Conservation (phyloP, 2,888 invertebrate species). For the Limenitis camilla region DNA sequence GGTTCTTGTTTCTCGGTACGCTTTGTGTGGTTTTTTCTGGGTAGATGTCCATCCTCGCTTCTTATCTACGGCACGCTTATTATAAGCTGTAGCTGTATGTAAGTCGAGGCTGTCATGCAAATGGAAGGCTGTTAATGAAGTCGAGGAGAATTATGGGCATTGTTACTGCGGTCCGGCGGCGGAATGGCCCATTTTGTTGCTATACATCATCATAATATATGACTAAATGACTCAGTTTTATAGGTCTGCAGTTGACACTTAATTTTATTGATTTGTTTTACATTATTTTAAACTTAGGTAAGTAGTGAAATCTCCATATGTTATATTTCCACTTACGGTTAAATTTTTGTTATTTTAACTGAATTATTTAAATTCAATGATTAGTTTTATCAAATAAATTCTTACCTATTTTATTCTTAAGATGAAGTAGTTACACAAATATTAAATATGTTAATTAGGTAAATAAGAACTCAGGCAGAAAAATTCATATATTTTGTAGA, state of each 20-base stretch:
- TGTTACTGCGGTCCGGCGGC: slow-evolving; percentile 64
- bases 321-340: too few species aligned
- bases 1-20: slow-evolving; percentile 5
- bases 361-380: too few species aligned
- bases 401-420: too few species aligned
- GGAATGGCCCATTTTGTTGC: slow-evolving; percentile 68
- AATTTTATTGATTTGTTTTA: background rate
- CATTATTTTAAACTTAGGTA: background rate
- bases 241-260: slow-evolving; percentile 36
- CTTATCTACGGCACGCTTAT: slow-evolving; percentile 45
- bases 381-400: too few species aligned
- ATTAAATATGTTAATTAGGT: too few species aligned
- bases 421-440: too few species aligned
- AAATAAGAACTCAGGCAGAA: too few species aligned
- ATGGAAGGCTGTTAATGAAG: slow-evolving; percentile 74
- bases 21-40: slow-evolving; percentile 30
- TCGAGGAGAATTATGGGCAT: slow-evolving; percentile 71
- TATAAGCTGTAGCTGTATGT: slow-evolving; percentile 44
- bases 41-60: slow-evolving; percentile 44
- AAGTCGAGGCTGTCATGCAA: slow-evolving; percentile 64
- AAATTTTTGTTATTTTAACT: too few species aligned
- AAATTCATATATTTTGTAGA: too few species aligned
- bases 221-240: slow-evolving; percentile 52
- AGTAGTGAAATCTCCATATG: too few species aligned
- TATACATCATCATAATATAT: slow-evolving; percentile 69